Percentiles rank a stretch among this genome's conserved stretches.
Conservation (phyloP, 2,888 invertebrate genomes). For the Caenorhabditis sp. region DNA sequence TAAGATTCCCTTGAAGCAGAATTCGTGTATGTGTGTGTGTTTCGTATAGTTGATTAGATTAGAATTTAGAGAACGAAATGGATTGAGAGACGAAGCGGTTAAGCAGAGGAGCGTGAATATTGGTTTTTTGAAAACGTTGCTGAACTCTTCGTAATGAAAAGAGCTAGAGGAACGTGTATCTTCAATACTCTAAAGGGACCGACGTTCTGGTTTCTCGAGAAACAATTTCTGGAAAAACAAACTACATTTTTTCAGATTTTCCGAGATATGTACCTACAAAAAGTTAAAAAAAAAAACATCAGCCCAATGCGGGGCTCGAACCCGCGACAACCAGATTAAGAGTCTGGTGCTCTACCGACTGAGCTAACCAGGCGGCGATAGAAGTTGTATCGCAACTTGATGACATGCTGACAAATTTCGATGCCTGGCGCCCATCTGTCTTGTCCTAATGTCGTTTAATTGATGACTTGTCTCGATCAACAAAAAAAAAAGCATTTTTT, state of each 20-base stretch:
- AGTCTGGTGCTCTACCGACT: constrained; percentile 83
- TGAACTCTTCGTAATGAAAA: neutral
- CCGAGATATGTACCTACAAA: neutral
- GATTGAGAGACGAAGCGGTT: neutral
- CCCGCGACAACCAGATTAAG: constrained; percentile 83
- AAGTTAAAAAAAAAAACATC: constrained; percentile 18
- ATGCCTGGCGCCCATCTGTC: too few relatives aligned
- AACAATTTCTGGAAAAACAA: neutral
- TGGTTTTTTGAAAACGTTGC: too few relatives aligned
- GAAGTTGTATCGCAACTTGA: neutral
- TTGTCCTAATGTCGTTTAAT: too few relatives aligned
- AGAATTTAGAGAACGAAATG: neutral
- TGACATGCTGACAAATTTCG: neutral
- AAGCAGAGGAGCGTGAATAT: too few relatives aligned
- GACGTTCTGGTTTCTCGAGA: too few relatives aligned
- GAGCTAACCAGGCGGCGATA: constrained; percentile 78
- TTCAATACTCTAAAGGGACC: too few relatives aligned
- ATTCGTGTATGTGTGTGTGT: too few relatives aligned
- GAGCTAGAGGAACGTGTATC: too few relatives aligned
- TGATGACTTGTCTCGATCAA: too few relatives aligned
- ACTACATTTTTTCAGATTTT: too few relatives aligned
- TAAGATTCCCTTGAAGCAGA: neutral
- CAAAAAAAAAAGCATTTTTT: too few relatives aligned
- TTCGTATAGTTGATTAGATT: neutral
- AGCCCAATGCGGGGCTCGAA: constrained; percentile 82